Percentiles rank a stretch among this genome's conserved stretches.
These are phyloP conservation scores for Halcyon chelicuti DNA, from an alignment of 2,797 vertebrate genomes.

Conservation along the genomic window DNA sequence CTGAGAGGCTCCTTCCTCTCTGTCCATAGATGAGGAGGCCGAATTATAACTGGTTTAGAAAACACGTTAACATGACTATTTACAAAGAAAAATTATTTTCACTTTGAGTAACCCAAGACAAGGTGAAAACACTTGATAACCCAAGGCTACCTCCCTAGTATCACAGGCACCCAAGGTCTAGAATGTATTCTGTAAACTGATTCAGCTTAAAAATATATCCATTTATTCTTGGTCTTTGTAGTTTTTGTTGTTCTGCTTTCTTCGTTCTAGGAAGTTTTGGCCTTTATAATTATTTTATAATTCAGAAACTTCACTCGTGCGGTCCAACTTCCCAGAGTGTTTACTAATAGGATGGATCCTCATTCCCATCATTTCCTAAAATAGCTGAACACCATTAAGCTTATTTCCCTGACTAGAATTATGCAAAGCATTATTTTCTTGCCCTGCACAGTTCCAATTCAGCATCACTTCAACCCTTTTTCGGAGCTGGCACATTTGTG, in stretches of 20 bases:
- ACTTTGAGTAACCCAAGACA: background rate
- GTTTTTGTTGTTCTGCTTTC: background rate
- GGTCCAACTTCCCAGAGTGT: background rate
- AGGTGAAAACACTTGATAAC: background rate
- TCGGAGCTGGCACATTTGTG: background rate
- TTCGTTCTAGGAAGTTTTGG: background rate
- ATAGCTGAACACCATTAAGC: background rate
- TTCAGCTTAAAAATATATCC: background rate
- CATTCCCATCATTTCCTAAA: background rate
- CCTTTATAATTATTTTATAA: background rate
- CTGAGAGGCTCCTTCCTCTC: background rate
- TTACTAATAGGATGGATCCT: background rate
- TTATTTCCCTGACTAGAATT: background rate
- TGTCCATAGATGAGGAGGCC: background rate
- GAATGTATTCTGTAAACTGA: background rate
- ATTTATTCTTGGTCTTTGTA: background rate
- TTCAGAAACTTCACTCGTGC: background rate
- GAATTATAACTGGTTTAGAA: background rate
- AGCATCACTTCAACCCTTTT: background rate
- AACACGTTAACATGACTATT: background rate
- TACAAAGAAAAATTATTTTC: background rate
- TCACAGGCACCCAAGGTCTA: background rate
- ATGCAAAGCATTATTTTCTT: background rate
- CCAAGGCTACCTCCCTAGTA: background rate
- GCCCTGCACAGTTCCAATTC: background rate